A percentile compares a stretch with the other conserved stretches of the same genome.
Conservation (phyloP, 2,797 vertebrate species). For the Sebastes variabilis region DNA sequence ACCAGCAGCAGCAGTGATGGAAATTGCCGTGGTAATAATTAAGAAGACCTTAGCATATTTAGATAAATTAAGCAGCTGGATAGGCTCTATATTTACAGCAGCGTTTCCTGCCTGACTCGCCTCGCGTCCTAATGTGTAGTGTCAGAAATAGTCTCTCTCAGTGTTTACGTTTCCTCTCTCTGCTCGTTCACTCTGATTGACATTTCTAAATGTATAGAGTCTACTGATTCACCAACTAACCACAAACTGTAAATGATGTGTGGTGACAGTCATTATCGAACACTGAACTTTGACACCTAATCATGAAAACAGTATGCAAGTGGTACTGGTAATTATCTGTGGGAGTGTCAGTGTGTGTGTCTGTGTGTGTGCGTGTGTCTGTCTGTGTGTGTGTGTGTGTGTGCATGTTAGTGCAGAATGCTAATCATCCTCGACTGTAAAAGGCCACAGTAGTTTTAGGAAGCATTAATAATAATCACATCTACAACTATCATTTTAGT, state of each 20-base stretch:
- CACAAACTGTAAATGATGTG: conserved; percentile 39
- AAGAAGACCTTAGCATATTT: conserved; percentile 72
- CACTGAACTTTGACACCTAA: conserved; percentile 55
- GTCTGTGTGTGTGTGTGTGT: too few relatives aligned
- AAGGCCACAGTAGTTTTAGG: conserved; percentile 13
- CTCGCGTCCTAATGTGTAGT: conserved; percentile 14
- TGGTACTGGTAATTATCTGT: conserved; percentile 44
- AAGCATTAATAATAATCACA: conserved; percentile 19
- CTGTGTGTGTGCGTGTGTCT: not conserved
- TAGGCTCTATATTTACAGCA: conserved; percentile 42
- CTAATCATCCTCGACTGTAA: not conserved
- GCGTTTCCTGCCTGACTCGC: conserved; percentile 34
- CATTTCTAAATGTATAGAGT: conserved; percentile 26
- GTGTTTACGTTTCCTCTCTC: conserved; percentile 26
- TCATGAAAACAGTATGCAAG: conserved; percentile 60
- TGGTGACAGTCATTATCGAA: conserved; percentile 42
- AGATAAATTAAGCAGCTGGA: conserved; percentile 64
- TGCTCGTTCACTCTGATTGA: conserved; percentile 33
- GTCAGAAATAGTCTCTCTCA: conserved; percentile 8
- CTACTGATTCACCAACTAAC: not conserved
- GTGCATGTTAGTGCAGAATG: not conserved
- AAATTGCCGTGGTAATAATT: conserved; percentile 66
- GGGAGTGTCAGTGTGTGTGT: conserved; percentile 8
- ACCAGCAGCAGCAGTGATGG: conserved; percentile 46
- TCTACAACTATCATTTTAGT: not conserved